Conservation (phyloP, 1,140 invertebrate species). For the Drosophila mojavensis region DNA sequence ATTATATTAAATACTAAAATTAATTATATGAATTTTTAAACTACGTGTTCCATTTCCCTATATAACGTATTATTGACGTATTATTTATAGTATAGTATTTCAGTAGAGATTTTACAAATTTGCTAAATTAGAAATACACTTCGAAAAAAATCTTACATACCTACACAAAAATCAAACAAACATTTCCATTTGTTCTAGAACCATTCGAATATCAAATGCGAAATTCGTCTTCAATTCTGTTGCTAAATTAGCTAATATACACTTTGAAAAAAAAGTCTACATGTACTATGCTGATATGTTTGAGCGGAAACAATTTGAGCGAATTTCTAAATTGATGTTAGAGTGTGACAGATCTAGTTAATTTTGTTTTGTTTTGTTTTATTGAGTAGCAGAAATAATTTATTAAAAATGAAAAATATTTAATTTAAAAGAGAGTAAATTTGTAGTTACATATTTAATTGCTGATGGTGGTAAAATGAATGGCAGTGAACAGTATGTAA, state of each 20-base stretch:
- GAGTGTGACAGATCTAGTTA: not conserved
- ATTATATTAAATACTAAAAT: too few species aligned
- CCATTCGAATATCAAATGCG: too few species aligned
- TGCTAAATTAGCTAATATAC: too few species aligned
- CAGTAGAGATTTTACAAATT: not conserved
- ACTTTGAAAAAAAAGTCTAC: too few species aligned
- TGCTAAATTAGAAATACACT: conserved; percentile 17
- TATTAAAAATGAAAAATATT: not conserved
- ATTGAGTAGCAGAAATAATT: not conserved
- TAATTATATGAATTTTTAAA: conserved; percentile 2
- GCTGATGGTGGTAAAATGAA: not conserved
- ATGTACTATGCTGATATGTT: too few species aligned
- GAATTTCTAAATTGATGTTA: too few species aligned
- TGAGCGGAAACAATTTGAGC: too few species aligned
- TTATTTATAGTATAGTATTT: not conserved
- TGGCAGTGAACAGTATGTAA: not conserved
- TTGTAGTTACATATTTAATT: too few species aligned
- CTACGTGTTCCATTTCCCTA: conserved; percentile 13
- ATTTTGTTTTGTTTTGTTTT: not conserved
- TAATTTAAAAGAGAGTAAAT: not conserved
- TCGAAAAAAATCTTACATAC: too few species aligned
- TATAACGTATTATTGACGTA: not conserved
- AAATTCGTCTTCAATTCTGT: too few species aligned
- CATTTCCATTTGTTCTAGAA: too few species aligned
- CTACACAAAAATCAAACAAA: too few species aligned